These are phyloP conservation scores for Pachydiplax longipennis DNA, from an alignment of 2,888 invertebrate genomes.

Conservation along the genomic window DNA sequence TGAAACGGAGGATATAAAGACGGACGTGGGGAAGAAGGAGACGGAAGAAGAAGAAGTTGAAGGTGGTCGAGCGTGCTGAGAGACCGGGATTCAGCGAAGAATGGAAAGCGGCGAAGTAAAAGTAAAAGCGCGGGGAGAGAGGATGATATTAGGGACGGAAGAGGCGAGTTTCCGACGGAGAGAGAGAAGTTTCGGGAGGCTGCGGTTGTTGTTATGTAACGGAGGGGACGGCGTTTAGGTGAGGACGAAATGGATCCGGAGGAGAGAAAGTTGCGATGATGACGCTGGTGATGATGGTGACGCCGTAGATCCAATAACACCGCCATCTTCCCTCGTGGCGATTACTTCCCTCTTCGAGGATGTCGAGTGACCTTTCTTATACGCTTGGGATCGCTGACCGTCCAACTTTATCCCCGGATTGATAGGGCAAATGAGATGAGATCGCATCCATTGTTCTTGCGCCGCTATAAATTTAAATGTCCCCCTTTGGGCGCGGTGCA, in stretches of 20 bases:
- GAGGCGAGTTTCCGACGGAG: not conserved
- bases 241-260: not conserved
- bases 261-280: constrained; percentile 11
- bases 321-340: not conserved
- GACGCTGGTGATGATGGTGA: constrained; percentile 33
- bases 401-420: not conserved
- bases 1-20: not conserved
- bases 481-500: too few relatives aligned
- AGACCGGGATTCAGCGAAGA: not conserved
- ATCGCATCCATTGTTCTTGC: not conserved
- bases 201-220: not conserved
- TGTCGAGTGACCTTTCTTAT: not conserved
- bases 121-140: not conserved
- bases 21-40: not conserved
- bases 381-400: not conserved
- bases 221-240: not conserved
- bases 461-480: too few relatives aligned
- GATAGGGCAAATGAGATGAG: not conserved
- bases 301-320: constrained; percentile 27
- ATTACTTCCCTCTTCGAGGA: not conserved
- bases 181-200: not conserved
- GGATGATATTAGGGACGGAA: not conserved
- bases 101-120: not conserved
- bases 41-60: not conserved
- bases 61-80: not conserved